phyloP scores from a whole-genome alignment of 2,113 vertebrate species.

The Cyprinus carpio region DNA sequence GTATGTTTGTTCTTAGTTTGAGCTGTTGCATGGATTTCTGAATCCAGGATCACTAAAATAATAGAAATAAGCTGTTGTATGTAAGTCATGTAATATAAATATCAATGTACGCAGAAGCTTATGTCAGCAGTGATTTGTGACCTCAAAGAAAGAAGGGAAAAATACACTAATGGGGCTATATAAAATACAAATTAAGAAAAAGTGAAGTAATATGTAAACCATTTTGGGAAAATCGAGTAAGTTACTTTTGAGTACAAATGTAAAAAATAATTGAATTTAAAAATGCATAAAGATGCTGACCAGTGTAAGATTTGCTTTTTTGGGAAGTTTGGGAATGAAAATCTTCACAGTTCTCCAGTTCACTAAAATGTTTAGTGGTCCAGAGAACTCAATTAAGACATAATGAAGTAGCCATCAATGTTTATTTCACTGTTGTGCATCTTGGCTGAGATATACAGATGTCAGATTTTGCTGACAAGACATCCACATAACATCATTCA shows the following conservation, averaged over 20 bases:
- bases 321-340: background rate
- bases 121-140: background rate
- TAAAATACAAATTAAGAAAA: background rate
- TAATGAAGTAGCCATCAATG: background rate
- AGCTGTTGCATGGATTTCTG: background rate
- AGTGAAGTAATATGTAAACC: background rate
- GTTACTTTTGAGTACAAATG: background rate
- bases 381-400: background rate
- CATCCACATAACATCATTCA: constrained; percentile 1
- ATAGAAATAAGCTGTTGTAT: background rate
- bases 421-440: constrained; percentile 29
- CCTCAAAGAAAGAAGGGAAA: background rate
- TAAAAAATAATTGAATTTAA: background rate
- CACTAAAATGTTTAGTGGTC: background rate
- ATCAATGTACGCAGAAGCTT: background rate
- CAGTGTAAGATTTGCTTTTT: background rate
- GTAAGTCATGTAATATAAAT: background rate
- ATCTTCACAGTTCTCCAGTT: background rate
- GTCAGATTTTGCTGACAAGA: background rate
- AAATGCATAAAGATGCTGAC: background rate
- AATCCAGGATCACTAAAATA: background rate
- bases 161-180: background rate
- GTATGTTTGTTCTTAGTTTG: background rate
- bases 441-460: background rate
- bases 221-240: no score